phyloP scores from a whole-genome alignment of 2,888 invertebrate species.

The Ganaspis brasiliensis region DNA sequence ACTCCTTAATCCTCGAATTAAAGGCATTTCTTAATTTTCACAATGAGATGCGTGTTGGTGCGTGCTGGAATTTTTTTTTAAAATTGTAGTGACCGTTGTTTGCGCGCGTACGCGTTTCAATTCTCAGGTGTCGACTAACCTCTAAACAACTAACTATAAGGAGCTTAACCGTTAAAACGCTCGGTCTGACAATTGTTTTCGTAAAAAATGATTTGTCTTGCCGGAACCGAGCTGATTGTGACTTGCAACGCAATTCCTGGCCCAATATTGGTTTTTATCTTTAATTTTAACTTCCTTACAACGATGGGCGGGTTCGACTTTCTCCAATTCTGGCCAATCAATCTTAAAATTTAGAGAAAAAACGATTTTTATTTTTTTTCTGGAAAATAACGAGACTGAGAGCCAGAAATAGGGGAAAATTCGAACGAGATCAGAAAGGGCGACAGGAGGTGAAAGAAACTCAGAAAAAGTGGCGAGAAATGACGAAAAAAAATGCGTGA shows the following conservation, averaged over 20 bases:
- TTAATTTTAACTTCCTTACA: constrained; percentile 54
- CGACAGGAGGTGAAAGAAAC: constrained; percentile 65
- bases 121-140: constrained; percentile 71
- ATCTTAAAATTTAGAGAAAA: no score
- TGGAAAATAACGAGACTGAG: no score
- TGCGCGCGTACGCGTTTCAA: constrained; percentile 57
- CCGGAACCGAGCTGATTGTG: constrained; percentile 81
- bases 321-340: not conserved
- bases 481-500: no score
- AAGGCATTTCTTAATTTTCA: no score
- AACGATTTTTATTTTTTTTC: no score
- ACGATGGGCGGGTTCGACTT: constrained; percentile 9
- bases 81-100: constrained; percentile 55
- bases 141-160: constrained; percentile 76
- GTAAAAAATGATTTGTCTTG: constrained; percentile 77
- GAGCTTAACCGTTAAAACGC: constrained; percentile 78
- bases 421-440: constrained; percentile 59
- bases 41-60: constrained; percentile 9
- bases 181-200: constrained; percentile 78
- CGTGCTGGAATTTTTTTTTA: constrained; percentile 11
- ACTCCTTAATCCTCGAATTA: no score
- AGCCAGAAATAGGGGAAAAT: not conserved
- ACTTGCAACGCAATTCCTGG: constrained; percentile 81
- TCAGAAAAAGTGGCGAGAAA: constrained; percentile 46
- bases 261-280: constrained; percentile 74